Conservation (phyloP, 2,888 invertebrate species). For the Melanostoma scalare region DNA sequence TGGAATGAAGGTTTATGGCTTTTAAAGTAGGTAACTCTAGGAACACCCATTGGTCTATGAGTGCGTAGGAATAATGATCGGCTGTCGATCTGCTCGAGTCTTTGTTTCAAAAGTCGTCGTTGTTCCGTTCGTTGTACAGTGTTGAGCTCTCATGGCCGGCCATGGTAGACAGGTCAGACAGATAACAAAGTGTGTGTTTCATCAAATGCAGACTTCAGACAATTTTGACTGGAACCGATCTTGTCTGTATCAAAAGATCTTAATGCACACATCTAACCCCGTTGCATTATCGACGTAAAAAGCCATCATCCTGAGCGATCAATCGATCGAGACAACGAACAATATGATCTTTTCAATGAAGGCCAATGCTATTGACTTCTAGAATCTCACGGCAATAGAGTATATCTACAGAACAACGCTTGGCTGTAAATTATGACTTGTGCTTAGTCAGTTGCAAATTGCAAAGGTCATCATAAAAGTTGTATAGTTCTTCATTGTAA, state of each 20-base stretch:
- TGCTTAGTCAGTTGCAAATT: conserved; percentile 21
- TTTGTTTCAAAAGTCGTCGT: conserved; percentile 23
- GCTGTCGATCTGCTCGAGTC: conserved; percentile 33
- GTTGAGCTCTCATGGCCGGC: no score
- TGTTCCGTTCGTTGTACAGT: conserved; percentile 23
- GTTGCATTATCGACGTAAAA: no score
- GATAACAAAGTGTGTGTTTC: no score
- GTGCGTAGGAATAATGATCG: conserved; percentile 39
- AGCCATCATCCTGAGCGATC: neutral
- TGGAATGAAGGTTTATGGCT: conserved; percentile 52
- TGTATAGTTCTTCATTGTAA: conserved; percentile 3
- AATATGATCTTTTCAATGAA: neutral
- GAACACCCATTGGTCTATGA: conserved; percentile 44
- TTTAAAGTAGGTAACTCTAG: conserved; percentile 46
- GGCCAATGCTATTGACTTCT: neutral
- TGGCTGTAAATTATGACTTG: conserved; percentile 2
- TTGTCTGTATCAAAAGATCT: no score
- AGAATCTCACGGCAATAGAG: neutral
- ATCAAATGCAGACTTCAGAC: no score
- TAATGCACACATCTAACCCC: no score
- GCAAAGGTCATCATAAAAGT: conserved; percentile 14
- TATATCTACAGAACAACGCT: neutral
- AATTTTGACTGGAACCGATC: no score
- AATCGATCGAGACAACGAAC: neutral
- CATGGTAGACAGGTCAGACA: no score